A percentile compares a stretch with the other conserved stretches of the same genome.
Evolutionary conservation across 2,888 invertebrate species (phyloP).

Genomic region (Drosophila meridionalis): DNA sequence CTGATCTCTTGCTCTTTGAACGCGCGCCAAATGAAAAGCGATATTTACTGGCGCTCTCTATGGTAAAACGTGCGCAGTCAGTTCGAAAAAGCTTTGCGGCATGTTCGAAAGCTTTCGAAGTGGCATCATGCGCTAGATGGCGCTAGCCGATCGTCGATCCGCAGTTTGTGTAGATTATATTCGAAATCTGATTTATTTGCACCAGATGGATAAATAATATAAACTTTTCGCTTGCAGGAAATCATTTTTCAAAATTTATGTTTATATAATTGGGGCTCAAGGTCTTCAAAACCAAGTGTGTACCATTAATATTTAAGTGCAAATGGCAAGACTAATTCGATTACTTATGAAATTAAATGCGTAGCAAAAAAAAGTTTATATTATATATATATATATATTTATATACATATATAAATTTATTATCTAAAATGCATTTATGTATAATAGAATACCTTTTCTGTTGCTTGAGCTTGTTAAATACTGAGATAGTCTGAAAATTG

Average conservation of each 20-base stretch:
- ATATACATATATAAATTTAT: neutral
- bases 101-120: constrained; percentile 55
- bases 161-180: neutral
- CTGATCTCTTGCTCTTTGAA: constrained; percentile 2
- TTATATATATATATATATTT: neutral
- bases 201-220: constrained; percentile 18
- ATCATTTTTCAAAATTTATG: constrained; percentile 32
- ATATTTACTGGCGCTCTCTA: constrained; percentile 51
- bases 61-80: neutral
- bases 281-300: constrained; percentile 15
- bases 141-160: constrained; percentile 41
- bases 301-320: constrained; percentile 23
- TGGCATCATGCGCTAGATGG: constrained; percentile 52
- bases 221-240: constrained; percentile 25
- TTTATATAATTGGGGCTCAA: constrained; percentile 41
- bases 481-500: constrained; percentile 28
- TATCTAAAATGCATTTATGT: neutral
- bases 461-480: constrained; percentile 5
- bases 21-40: constrained; percentile 24
- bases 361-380: too few species aligned
- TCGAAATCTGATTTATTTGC: constrained; percentile 20
- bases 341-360: constrained; percentile 8
- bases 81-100: constrained; percentile 64
- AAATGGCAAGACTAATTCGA: constrained; percentile 10
- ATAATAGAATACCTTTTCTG: neutral